Base-by-base conservation (phyloP, 2,888 invertebrate genomes). In the Melanotus villosus region DNA sequence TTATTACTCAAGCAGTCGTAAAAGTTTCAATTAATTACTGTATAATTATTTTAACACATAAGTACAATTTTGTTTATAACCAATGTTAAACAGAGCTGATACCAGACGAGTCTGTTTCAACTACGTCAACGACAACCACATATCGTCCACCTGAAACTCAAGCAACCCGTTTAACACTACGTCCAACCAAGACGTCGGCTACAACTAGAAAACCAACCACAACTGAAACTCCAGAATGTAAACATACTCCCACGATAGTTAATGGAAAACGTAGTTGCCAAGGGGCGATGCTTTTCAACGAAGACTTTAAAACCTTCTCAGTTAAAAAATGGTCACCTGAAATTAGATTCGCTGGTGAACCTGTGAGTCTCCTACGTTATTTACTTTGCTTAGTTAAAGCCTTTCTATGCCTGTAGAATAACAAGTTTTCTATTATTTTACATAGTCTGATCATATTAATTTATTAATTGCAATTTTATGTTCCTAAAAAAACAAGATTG, bases 211-310 rank as follows among this genome's bases (percentile, higher is more conserved):
- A n/a, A n/a, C n/a, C 21, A 1, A 21, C 21, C 2, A 5, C 30
- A n/a, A 10, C 41, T n/a, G 3, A 12, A n/a, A 26, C 30, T 14
- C 12, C 19, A 1, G 14, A 7, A 21, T 0, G 52, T 21, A 62
- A 78, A 3, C 87, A 86, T 6, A 21, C 56, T 10, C 12, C 34
- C 0, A 77, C 62, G 3, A 80, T 87, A 10, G 71, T 74, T 9
- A 84, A 84, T 0, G 84, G 84, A 0, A 81, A 82, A 52, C n/a
- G 47, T 2, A 83, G 84, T 0, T 89, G 89, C 77, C 82, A 84
- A 6, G 88, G 88, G 0, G 83, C 88, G 70, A 81, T 87, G 1
- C 80, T 91, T 65, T 89, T 91, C 69, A 87, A 89, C 38, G 91
- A 91, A 38, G 82, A 85, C 69, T 91, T 91, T 73, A 32, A 3